Evolutionary conservation across 2,888 invertebrate genomes (phyloP).

Genomic region (Sisyra nigra): DNA sequence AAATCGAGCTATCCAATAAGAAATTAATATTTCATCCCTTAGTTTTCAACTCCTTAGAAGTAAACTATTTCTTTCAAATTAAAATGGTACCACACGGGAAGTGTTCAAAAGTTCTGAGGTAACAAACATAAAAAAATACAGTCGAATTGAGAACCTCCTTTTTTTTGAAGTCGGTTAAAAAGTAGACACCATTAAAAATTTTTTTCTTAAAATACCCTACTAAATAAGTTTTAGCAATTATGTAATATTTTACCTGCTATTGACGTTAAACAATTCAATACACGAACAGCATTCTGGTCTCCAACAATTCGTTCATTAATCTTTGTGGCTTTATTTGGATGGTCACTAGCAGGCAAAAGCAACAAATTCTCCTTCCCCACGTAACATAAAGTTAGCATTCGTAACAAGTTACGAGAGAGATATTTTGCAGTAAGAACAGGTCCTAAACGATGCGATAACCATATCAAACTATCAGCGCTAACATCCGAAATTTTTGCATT

Average conservation of each 20-base stretch:
- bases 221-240: no score
- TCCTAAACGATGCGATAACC: slow-evolving; percentile 85
- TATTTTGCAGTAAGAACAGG: slow-evolving; percentile 86
- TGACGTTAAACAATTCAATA: slow-evolving; percentile 79
- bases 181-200: no score
- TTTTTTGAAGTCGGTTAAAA: no score
- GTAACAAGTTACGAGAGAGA: slow-evolving; percentile 76
- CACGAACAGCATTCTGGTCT: slow-evolving; percentile 68
- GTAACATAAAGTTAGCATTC: slow-evolving; percentile 90
- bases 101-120: no score
- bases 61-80: no score
- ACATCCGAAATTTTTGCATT: slow-evolving; percentile 60
- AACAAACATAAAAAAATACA: no score
- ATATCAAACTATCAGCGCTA: slow-evolving; percentile 74
- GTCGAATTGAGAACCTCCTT: no score
- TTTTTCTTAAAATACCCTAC: no score
- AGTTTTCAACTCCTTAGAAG: no score
- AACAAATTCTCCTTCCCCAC: slow-evolving; percentile 64
- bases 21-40: no score
- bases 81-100: no score
- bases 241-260: slow-evolving; percentile 80
- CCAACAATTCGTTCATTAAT: slow-evolving; percentile 51
- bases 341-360: slow-evolving; percentile 23
- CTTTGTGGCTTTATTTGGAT: slow-evolving; percentile 39
- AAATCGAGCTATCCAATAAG: no score